These are phyloP conservation scores for Calcarius lapponicus DNA, from an alignment of 2,797 vertebrate species.

Conservation along the genomic window DNA sequence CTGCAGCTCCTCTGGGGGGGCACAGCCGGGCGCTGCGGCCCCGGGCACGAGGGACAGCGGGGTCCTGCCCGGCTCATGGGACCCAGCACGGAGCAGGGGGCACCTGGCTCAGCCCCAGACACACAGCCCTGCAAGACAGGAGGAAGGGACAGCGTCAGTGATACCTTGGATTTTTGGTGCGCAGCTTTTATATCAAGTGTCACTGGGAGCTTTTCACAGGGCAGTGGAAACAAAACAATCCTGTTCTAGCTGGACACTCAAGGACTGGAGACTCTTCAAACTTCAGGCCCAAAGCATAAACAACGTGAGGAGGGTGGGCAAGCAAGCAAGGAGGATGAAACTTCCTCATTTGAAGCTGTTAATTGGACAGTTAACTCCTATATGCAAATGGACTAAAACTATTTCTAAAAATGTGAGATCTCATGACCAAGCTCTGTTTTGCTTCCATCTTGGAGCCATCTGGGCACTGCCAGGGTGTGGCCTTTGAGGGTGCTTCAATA, in stretches of 20 bases:
- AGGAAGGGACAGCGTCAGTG: neutral
- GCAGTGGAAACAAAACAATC: neutral
- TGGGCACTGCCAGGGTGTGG: neutral
- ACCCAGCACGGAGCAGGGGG: neutral
- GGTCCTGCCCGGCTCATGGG: constrained; percentile 49
- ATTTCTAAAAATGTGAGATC: neutral
- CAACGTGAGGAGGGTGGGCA: neutral
- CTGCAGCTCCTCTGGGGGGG: neutral
- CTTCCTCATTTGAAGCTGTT: neutral
- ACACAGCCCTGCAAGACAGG: constrained; percentile 8
- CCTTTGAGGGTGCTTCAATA: neutral
- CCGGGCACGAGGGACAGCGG: neutral
- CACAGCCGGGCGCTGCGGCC: neutral
- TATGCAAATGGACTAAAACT: neutral
- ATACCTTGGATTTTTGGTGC: neutral
- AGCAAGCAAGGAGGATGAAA: neutral
- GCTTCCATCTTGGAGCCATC: neutral
- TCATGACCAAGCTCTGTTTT: neutral
- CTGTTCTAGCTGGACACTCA: neutral
- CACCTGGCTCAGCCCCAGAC: constrained; percentile 17
- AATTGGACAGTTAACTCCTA: neutral
- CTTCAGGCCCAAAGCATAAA: neutral
- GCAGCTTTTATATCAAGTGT: neutral
- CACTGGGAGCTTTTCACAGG: neutral
- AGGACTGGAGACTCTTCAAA: neutral